phyloP scores from a whole-genome alignment of 2,888 invertebrate species.

The Pachymerium ferrugineum region DNA sequence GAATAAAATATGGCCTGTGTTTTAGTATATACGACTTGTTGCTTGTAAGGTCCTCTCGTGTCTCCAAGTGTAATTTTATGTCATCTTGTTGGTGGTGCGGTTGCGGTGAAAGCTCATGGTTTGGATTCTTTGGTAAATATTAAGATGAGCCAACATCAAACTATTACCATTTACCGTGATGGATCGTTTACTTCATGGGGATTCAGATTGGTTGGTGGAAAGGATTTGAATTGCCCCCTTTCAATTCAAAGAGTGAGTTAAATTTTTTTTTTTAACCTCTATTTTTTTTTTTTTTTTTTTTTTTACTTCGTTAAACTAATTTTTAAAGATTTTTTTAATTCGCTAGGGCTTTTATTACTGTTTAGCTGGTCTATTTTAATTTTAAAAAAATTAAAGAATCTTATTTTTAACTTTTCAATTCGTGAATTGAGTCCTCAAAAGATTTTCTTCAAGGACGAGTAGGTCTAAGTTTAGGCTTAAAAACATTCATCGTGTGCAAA shows the following conservation, averaged over 20 bases:
- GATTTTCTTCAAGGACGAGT: neutral
- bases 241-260: conserved; percentile 74
- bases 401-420: neutral
- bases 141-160: conserved; percentile 40
- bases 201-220: conserved; percentile 77
- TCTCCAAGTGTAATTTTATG: neutral
- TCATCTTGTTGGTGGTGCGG: neutral
- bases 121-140: conserved; percentile 5
- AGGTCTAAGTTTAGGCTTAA: neutral
- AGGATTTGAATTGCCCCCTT: conserved; percentile 77
- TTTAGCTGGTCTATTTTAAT: neutral
- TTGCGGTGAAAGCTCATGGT: neutral
- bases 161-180: conserved; percentile 66
- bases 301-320: neutral
- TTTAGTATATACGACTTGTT: neutral
- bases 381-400: neutral
- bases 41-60: conserved; percentile 1
- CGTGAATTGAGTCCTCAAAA: neutral
- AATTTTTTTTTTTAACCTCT: neutral
- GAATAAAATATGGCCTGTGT: neutral
- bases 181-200: conserved; percentile 73
- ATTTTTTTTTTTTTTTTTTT: neutral
- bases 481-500: neutral
- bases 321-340: neutral
- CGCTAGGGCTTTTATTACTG: neutral